phyloP scores from a whole-genome alignment of 2,113 vertebrate genomes.

The Nipponia nippon region DNA sequence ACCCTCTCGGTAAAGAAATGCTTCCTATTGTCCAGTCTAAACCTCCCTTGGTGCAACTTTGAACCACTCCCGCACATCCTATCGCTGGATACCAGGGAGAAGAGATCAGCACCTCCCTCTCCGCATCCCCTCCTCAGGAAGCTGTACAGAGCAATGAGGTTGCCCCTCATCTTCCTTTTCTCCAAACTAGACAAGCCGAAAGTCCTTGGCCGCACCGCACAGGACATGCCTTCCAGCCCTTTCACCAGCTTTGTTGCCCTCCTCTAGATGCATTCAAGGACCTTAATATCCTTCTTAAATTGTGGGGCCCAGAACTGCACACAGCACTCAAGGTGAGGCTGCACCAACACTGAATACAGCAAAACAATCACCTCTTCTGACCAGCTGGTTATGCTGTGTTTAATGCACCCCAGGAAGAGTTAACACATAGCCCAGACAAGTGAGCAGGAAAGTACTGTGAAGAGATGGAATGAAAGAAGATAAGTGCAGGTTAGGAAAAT shows the following conservation, averaged over 20 bases:
- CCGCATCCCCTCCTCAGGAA: neutral
- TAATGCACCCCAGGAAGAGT: neutral
- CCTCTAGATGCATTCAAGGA: neutral
- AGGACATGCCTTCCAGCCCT: neutral
- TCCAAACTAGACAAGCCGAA: neutral
- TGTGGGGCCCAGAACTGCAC: neutral
- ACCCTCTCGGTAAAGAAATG: neutral
- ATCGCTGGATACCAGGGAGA: neutral
- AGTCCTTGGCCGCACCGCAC: neutral
- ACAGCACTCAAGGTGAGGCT: neutral
- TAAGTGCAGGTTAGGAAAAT: neutral
- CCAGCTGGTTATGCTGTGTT: neutral
- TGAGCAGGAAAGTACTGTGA: neutral
- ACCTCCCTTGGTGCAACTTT: neutral
- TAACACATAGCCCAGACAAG: neutral
- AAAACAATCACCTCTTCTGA: neutral
- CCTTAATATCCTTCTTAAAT: neutral
- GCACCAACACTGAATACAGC: neutral
- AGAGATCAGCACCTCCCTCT: neutral
- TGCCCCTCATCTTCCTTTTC: neutral
- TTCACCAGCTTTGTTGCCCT: neutral
- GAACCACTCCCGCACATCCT: fast-evolving
- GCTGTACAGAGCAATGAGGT: neutral
- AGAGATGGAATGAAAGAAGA: neutral
- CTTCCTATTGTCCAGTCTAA: neutral